phyloP scores from a whole-genome alignment of 2,113 vertebrate species.

The Glareola pratincola region DNA sequence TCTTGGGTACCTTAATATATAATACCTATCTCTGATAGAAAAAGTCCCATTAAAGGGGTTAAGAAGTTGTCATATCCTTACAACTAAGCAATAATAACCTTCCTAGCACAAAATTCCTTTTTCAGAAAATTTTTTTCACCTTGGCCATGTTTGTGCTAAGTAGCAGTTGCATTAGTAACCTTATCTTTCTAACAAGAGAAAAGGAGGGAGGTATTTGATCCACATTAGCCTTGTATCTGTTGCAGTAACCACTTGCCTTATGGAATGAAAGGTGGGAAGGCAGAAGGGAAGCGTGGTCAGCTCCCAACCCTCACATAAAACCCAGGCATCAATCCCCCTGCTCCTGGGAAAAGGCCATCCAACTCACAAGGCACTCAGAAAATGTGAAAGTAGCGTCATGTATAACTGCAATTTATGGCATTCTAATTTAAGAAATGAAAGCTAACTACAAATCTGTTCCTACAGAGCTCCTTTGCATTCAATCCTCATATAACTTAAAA shows the following conservation, averaged over 20 bases:
- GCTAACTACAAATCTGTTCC: not conserved
- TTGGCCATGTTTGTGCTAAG: not conserved
- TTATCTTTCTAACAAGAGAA: not conserved
- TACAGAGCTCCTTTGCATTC: not conserved
- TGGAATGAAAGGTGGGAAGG: not conserved
- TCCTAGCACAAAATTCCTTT: not conserved
- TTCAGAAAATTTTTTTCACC: not conserved
- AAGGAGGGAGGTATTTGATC: not conserved
- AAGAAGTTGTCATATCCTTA: not conserved
- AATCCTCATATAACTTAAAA: not conserved
- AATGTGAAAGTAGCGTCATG: not conserved
- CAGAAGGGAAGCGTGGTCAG: not conserved
- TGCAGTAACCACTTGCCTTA: not conserved
- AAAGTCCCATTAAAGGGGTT: not conserved
- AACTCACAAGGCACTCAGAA: not conserved
- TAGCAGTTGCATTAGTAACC: not conserved
- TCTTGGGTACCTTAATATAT: not conserved
- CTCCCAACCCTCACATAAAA: not conserved
- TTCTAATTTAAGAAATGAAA: not conserved
- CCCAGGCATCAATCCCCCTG: not conserved
- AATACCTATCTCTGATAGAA: not conserved
- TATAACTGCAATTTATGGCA: not conserved
- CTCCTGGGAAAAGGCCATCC: not conserved
- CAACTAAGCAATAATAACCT: not conserved
- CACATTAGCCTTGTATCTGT: not conserved